These are phyloP conservation scores for Apostichopus leukothele DNA, from an alignment of 53 echinoderm and acorn worm species.

Conservation along the genomic window DNA sequence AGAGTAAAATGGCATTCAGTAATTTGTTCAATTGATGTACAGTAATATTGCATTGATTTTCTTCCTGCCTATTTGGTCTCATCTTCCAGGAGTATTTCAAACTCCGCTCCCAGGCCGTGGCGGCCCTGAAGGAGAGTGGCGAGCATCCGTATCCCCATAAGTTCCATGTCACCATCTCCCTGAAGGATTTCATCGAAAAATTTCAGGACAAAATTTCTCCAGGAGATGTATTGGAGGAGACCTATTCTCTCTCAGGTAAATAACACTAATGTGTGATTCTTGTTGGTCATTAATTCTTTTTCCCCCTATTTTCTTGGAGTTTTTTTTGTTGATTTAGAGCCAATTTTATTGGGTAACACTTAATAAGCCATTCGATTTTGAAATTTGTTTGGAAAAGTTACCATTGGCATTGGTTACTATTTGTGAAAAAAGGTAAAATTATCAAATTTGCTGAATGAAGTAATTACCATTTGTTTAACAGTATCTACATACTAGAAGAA, in stretches of 20 bases:
- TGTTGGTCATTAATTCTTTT: too few species aligned
- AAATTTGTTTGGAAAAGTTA: too few species aligned
- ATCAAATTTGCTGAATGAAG: too few species aligned
- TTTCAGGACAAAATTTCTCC: conserved; percentile 64
- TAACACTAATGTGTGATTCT: not conserved
- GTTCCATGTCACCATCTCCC: conserved; percentile 76
- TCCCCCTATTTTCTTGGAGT: too few species aligned
- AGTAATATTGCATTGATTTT: too few species aligned
- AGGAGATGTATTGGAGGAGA: conserved; percentile 68
- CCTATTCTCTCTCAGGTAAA: conserved; percentile 71
- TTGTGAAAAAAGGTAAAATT: too few species aligned
- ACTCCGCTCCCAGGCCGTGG: conserved; percentile 87
- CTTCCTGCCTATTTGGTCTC: not conserved
- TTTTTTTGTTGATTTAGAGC: too few species aligned
- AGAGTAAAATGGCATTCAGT: not conserved
- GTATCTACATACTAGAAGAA: too few species aligned
- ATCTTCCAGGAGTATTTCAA: conserved; percentile 81
- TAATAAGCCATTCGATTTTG: too few species aligned
- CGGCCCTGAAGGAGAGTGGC: conserved; percentile 64
- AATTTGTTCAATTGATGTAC: not conserved
- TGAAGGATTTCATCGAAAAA: conserved; percentile 72
- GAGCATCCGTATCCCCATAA: conserved; percentile 97
- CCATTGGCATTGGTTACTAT: too few species aligned
- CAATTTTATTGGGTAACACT: too few species aligned
- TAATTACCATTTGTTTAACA: too few species aligned